Base-by-base conservation (phyloP, 1,140 invertebrate genomes). In the Drosophila nannoptera region DNA sequence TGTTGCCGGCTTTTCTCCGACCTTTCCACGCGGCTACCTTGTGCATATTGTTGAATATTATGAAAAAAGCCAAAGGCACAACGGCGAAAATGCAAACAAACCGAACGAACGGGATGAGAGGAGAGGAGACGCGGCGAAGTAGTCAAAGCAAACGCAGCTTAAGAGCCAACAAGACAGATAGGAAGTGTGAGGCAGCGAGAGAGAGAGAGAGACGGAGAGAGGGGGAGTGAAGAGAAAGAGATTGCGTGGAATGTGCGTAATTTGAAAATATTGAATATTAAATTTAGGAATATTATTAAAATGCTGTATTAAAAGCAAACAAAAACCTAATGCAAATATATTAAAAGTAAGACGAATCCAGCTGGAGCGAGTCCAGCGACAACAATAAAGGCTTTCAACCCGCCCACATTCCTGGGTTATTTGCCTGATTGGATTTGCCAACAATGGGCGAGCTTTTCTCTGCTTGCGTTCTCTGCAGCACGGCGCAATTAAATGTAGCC, bases 21-120 rank as follows among this genome's bases (percentile, higher is more conserved):
- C 74, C 55, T 48, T 38, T 9, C 42, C 36, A 38, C 16, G 42
- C 29, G 50, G 11, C 58, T 62, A 58, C 62, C 69, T 74, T 72
- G 53, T 78, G 72, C 68, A 78, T 83, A 78, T 75, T 83, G 78
- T 78, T 66, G 68, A 78, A 75, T 78, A 78, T 82, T 82, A 82
- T 83, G 67, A 66, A 54, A 84, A 82, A 70, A 22, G 54, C 73
- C 78, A 55, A 53, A 67, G 65, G 61, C 68, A 49, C 70, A 75
- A 54, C 40, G 74, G 70, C 43, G 56, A 64, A 60, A 68, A 73
- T 38, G 29, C 46, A 52, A 73, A 69, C 59, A 48, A 69, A 54
- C 31, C 33, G 65, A 33, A 22, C 22, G 22, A 22, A 22, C 3
- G 22, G 3, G 22, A 22, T 22, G 22, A 22, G 22, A 22, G 22